phyloP scores from a whole-genome alignment of 2,113 vertebrate species.

The Sialia sialis region DNA sequence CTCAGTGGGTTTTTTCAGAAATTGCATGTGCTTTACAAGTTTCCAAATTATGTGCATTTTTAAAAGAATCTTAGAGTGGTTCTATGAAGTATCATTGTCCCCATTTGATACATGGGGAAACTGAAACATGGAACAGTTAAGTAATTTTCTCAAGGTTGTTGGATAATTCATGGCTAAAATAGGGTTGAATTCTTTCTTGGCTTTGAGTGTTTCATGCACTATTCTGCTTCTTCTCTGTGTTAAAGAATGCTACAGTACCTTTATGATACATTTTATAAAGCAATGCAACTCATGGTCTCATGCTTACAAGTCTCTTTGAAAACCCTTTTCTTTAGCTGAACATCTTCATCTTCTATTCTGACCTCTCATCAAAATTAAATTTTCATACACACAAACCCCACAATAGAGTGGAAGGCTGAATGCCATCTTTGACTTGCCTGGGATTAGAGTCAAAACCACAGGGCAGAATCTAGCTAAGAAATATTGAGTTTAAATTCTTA shows the following conservation, averaged over 20 bases:
- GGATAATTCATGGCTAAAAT: not conserved
- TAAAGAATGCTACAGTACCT: not conserved
- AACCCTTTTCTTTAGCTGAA: not conserved
- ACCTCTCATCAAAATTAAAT: not conserved
- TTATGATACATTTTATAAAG: not conserved
- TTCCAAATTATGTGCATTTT: not conserved
- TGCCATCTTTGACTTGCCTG: not conserved
- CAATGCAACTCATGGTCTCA: not conserved
- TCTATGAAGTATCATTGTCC: not conserved
- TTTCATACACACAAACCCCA: not conserved
- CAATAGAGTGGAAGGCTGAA: not conserved
- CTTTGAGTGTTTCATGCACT: not conserved
- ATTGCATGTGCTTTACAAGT: not conserved
- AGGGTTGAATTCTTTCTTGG: not conserved
- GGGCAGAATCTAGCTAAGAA: conserved; percentile 4
- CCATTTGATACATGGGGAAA: not conserved
- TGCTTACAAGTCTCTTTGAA: not conserved
- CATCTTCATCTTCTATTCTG: not conserved
- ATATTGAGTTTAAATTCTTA: not conserved
- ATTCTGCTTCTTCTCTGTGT: not conserved
- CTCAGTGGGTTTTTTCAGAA: not conserved
- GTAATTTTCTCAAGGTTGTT: not conserved
- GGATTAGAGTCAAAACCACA: not conserved
- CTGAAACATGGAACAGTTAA: not conserved
- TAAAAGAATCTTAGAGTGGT: not conserved